These are phyloP conservation scores for Scaptomyza caliginosa DNA, from an alignment of 2,888 invertebrate genomes.

Conservation along the genomic window DNA sequence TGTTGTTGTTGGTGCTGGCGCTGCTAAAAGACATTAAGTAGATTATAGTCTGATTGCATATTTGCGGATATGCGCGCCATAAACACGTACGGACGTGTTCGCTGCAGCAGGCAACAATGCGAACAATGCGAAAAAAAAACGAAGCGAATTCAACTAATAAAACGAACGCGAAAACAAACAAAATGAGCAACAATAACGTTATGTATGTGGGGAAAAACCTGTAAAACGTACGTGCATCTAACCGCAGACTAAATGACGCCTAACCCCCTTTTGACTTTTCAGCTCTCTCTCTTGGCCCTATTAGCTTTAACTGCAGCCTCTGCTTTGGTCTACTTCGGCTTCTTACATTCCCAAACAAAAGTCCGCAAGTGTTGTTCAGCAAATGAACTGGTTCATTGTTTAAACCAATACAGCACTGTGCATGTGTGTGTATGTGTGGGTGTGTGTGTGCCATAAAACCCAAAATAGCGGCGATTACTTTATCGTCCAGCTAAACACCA, in stretches of 20 bases:
- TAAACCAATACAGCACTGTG: conserved; percentile 15
- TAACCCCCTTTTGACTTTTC: conserved; percentile 2
- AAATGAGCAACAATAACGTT: conserved; percentile 8
- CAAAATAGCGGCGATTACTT: conserved; percentile 78
- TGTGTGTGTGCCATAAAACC: conserved; percentile 60
- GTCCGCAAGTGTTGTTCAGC: conserved; percentile 19
- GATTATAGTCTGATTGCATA: conserved; percentile 79
- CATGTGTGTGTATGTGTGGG: conserved; percentile 8
- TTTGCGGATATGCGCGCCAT: conserved; percentile 80
- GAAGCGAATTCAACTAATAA: too few relatives aligned
- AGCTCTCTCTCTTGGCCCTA: conserved; percentile 6
- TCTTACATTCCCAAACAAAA: conserved; percentile 27
- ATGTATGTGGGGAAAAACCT: conserved; percentile 61
- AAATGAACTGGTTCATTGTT: conserved; percentile 10
- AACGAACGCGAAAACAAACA: not conserved
- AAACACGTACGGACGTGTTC: conserved; percentile 80
- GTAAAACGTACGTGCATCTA: conserved; percentile 78
- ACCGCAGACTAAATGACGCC: conserved; percentile 78
- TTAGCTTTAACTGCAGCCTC: conserved; percentile 36
- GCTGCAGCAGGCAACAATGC: conserved; percentile 78
- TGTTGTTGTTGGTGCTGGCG: conserved; percentile 48
- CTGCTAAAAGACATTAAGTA: conserved; percentile 78
- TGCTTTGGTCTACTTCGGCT: conserved; percentile 23
- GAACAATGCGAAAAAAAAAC: conserved; percentile 40
- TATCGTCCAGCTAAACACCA: conserved; percentile 71